phyloP scores from a whole-genome alignment of 2,888 invertebrate species.

The Prionchulus punctatus region DNA sequence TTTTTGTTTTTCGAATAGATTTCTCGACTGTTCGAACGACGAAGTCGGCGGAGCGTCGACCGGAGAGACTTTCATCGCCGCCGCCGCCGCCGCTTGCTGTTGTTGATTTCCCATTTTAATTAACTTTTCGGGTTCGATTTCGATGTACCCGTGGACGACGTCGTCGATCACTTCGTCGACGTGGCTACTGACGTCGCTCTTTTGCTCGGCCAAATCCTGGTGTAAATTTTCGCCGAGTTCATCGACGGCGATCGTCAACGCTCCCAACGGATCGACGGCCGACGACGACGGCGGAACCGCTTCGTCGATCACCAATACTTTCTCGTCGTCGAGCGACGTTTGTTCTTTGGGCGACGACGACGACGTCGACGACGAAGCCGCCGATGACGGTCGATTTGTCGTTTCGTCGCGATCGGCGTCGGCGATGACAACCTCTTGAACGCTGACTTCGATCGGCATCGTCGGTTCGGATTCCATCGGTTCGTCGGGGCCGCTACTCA shows the following conservation, averaged over 20 bases:
- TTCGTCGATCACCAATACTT: neutral
- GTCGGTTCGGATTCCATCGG: no score
- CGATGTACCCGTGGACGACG: constrained; percentile 13
- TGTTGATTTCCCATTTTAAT: constrained; percentile 9
- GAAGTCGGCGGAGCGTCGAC: no score
- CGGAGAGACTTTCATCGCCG: no score
- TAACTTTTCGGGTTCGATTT: constrained; percentile 13
- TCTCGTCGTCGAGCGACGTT: no score
- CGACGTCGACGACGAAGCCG: neutral
- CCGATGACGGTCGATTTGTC: neutral
- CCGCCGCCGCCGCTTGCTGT: neutral
- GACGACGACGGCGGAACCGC: neutral
- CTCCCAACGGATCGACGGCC: neutral
- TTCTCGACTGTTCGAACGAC: no score
- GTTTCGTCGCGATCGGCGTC: constrained; percentile 2
- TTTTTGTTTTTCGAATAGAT: no score
- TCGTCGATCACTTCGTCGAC: constrained; percentile 13
- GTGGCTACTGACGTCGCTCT: constrained; percentile 1
- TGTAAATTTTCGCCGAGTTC: neutral
- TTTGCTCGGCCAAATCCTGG: neutral
- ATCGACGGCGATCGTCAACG: neutral
- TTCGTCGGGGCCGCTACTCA: neutral
- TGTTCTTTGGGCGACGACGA: neutral
- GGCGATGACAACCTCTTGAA: neutral
- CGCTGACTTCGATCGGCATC: neutral